These are phyloP conservation scores for Euplagia quadripunctaria DNA, from an alignment of 2,888 invertebrate species.

Conservation along the genomic window DNA sequence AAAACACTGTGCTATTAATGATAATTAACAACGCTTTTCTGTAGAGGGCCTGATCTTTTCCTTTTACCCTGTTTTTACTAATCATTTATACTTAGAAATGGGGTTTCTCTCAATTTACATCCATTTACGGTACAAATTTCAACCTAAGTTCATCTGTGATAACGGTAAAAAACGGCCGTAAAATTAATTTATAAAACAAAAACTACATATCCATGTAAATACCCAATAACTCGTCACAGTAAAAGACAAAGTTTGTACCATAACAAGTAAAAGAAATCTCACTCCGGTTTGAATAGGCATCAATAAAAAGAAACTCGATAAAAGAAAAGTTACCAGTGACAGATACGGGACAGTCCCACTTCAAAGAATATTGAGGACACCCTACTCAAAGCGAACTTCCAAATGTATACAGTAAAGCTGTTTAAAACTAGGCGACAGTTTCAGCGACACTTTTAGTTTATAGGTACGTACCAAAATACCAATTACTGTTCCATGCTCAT, in stretches of 20 bases:
- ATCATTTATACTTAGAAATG: too few species aligned
- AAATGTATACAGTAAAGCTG: constrained; percentile 50
- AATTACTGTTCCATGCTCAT: constrained; percentile 49
- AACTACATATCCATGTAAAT: constrained; percentile 33
- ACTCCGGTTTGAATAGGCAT: constrained; percentile 42
- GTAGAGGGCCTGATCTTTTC: too few species aligned
- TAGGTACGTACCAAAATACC: constrained; percentile 48
- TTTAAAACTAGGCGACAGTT: constrained; percentile 54
- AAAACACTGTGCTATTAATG: too few species aligned
- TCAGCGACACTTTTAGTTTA: constrained; percentile 56
- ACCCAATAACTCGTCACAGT: constrained; percentile 26
- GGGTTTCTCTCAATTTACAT: too few species aligned
- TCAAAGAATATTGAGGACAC: constrained; percentile 52
- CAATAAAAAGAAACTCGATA: constrained; percentile 61
- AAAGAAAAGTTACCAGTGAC: constrained; percentile 61
- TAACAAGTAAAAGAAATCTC: constrained; percentile 45
- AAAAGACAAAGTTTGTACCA: constrained; percentile 35
- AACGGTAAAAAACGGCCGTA: too few species aligned
- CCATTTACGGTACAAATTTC: too few species aligned
- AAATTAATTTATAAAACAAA: constrained; percentile 26
- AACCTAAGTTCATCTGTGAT: too few species aligned
- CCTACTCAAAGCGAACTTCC: constrained; percentile 56
- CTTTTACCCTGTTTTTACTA: too few species aligned
- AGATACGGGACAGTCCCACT: constrained; percentile 55
- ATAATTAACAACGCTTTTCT: too few species aligned